Base-by-base conservation (phyloP, 2,797 vertebrate species). In the Sparidentex hasta region DNA sequence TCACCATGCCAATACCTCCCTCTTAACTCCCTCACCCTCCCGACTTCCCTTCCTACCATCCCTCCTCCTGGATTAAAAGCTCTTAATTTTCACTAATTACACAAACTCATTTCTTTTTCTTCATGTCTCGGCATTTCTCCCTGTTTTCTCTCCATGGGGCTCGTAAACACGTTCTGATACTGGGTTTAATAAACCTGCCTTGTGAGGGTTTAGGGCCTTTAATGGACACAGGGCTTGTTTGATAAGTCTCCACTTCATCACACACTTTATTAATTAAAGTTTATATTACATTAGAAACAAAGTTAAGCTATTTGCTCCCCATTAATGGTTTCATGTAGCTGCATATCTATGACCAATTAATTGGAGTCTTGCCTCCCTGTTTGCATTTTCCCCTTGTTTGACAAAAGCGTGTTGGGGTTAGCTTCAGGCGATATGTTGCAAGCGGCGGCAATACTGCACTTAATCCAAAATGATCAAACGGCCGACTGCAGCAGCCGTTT, bases 171-270 rank as follows among this genome's bases (percentile, higher is more conserved):
- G 65, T 89, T 93, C 89, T 87, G 88, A 94, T 94, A 92, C 83
- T 64, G 89, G 87, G 89, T 96, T 94, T 96, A 95, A 95, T 95
- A 96, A 95, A 91, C 81, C 87, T 87, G 90, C 90, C 92, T 94
- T 92, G 87, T 91, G 94, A 95, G 93, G 90, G 93, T 89, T 90
- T 90, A 81, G 83, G 90, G 89, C 89, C 90, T 94, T 90, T 95
- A 96, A 96, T 95, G 95, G 94, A 93, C 93, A 92, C 90, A 63
- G 82, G 91, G 95, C 94, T 95, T 95, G 94, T 94, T 95, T 95
- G 95, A 96, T 95, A 95, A 95, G 93, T 94, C 95, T 94, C 93
- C 93, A 95, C 94, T 96, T 95, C 94, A 95, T 95, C 95, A 95
- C 92, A 88, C 90, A 90, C 91, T 95, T 95, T 95, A 96, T 96